Evolutionary conservation across 2,113 vertebrate genomes (phyloP).

Genomic region (Alces alces): DNA sequence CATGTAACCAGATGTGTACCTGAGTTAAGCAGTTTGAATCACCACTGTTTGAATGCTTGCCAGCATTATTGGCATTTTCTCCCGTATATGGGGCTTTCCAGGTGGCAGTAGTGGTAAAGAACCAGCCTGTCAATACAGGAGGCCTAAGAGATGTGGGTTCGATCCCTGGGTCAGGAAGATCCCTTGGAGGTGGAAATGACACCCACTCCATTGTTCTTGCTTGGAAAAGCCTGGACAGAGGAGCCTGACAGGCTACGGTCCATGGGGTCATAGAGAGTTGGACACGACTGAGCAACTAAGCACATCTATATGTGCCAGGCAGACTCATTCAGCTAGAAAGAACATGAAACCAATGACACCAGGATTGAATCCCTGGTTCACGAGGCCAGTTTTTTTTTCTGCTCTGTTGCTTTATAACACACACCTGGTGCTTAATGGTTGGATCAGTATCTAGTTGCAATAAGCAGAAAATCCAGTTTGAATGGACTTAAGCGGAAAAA

Average conservation of each 20-base stretch:
- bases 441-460: neutral
- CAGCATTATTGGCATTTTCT: neutral
- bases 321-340: neutral
- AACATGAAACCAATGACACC: neutral
- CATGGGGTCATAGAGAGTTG: neutral
- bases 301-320: neutral
- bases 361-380: neutral
- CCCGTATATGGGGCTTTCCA: neutral
- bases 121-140: neutral
- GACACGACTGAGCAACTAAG: neutral
- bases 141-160: neutral
- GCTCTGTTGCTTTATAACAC: neutral
- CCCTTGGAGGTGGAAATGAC: neutral
- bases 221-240: neutral
- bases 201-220: neutral
- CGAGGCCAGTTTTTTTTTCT: neutral
- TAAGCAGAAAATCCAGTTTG: conserved; percentile 24
- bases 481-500: neutral
- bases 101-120: neutral
- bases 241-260: neutral
- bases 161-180: neutral
- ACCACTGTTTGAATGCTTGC: neutral
- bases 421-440: neutral
- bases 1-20: neutral
- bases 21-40: neutral